Percentiles rank a stretch among this genome's conserved stretches.
phyloP scores from a whole-genome alignment of 2,113 vertebrate genomes.

The Colinus virginianus region DNA sequence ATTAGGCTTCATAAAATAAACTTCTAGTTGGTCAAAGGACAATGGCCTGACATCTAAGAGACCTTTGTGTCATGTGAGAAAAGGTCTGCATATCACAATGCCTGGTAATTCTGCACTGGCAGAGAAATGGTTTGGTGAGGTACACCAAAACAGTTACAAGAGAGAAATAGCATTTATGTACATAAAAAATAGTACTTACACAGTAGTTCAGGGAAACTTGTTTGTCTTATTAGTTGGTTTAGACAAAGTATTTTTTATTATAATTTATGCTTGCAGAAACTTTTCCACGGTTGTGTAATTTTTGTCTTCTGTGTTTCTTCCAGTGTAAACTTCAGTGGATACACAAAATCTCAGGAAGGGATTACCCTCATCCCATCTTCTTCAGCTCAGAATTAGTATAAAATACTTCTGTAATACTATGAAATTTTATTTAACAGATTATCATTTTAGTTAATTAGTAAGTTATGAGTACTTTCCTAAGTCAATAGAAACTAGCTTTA shows the following conservation, averaged over 20 bases:
- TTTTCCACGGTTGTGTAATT: background rate
- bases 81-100: background rate
- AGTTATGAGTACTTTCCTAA: background rate
- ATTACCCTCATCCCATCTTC: background rate
- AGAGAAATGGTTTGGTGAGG: background rate
- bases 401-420: background rate
- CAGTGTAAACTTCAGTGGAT: background rate
- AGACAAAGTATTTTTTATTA: background rate
- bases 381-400: background rate
- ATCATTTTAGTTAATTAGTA: background rate
- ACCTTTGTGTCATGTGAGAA: background rate
- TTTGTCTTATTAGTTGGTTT: background rate
- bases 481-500: background rate
- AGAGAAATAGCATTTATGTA: background rate
- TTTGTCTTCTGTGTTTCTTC: background rate
- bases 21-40: background rate
- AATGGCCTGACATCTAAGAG: background rate
- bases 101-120: background rate
- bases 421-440: background rate
- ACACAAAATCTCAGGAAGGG: background rate
- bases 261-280: background rate
- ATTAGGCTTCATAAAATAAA: background rate
- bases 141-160: background rate
- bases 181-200: fast-evolving
- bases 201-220: background rate